Evolutionary conservation across 2,888 invertebrate species (phyloP).

Genomic region (Mythimna vitellina): DNA sequence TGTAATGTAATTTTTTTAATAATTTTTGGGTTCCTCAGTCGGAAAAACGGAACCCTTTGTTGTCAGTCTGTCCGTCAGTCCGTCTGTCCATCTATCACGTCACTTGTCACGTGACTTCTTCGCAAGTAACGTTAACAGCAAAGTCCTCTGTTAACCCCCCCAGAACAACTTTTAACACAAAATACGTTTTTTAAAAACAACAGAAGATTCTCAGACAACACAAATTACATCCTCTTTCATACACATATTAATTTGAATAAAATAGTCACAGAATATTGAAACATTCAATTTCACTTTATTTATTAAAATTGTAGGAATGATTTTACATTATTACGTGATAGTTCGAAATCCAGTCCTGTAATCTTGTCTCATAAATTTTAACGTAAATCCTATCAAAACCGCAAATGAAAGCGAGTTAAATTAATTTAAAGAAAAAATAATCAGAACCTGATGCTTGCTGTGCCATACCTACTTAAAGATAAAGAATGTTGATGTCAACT

Average conservation of each 20-base stretch:
- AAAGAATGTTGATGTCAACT: slow-evolving; percentile 29
- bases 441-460: slow-evolving; percentile 19
- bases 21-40: no score
- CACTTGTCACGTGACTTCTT: no score
- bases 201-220: not conserved
- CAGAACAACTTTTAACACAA: not conserved
- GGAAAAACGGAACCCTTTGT: no score
- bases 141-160: no score
- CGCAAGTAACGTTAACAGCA: no score
- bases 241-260: slow-evolving; percentile 3
- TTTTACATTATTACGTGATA: not conserved
- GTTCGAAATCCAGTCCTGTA: not conserved
- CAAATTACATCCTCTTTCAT: not conserved
- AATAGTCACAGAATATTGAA: not conserved
- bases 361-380: slow-evolving; percentile 2
- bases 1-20: no score
- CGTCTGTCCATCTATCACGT: no score
- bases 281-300: not conserved
- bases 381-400: slow-evolving; percentile 5
- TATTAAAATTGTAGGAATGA: not conserved
- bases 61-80: no score
- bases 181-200: not conserved
- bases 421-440: not conserved
- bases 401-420: no score
- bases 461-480: not conserved